Conservation (phyloP, 2,113 vertebrate species). For the Fukomys damarensis region DNA sequence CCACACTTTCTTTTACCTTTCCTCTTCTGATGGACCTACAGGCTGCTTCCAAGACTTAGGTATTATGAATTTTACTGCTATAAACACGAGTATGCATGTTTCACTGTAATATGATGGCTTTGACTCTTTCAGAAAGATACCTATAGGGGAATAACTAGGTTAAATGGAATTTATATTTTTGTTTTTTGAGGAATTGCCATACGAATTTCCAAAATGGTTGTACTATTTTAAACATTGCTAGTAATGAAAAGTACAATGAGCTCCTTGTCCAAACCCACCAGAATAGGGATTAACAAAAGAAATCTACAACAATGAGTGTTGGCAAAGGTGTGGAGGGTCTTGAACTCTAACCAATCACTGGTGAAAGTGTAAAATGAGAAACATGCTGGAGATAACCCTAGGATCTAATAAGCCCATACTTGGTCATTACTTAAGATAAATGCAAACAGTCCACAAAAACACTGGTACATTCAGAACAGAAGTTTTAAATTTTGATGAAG, state of each 20-base stretch:
- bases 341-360: background rate
- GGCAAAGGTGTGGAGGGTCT: background rate
- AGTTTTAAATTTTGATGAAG: background rate
- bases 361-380: background rate
- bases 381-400: background rate
- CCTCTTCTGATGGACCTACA: background rate
- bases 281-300: background rate
- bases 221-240: background rate
- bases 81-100: background rate
- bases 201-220: background rate
- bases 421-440: background rate
- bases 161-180: background rate
- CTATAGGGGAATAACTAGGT: background rate
- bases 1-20: too few species aligned
- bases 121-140: background rate
- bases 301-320: background rate
- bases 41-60: background rate
- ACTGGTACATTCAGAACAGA: background rate
- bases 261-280: background rate
- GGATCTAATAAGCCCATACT: background rate
- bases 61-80: background rate
- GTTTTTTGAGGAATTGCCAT: background rate
- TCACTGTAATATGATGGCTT: background rate
- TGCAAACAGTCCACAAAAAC: constrained; percentile 15
- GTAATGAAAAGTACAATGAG: constrained; percentile 11